A percentile compares a stretch with the other conserved stretches of the same genome.
phyloP scores from a whole-genome alignment of 2,113 vertebrate species.

The Sialia sialis region DNA sequence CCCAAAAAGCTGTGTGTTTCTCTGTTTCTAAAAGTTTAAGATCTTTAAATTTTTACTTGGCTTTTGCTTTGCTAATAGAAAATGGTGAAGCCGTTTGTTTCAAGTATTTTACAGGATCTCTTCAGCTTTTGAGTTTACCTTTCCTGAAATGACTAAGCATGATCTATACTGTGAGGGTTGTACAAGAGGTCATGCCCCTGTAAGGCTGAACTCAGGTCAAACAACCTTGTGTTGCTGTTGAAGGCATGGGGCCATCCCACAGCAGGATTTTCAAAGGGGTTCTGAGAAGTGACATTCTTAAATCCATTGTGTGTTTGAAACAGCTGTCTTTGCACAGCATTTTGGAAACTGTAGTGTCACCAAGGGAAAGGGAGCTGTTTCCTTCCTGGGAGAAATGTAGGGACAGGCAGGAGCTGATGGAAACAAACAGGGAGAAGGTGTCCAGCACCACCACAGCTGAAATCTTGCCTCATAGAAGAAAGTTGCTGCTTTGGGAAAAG shows the following conservation, averaged over 20 bases:
- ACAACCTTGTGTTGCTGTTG: not conserved
- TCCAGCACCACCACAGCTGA: not conserved
- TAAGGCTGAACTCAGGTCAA: not conserved
- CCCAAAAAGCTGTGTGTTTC: not conserved
- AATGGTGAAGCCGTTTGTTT: not conserved
- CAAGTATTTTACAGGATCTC: not conserved
- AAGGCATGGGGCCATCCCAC: not conserved
- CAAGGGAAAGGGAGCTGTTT: not conserved
- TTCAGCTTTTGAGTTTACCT: not conserved
- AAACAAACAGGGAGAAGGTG: not conserved
- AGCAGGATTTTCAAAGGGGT: not conserved
- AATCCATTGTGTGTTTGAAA: not conserved
- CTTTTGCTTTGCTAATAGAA: not conserved
- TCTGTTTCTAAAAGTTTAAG: not conserved
- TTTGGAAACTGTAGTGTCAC: not conserved
- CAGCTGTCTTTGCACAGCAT: not conserved
- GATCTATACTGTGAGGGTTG: not conserved
- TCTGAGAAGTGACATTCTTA: not conserved
- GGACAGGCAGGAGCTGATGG: fast-evolving
- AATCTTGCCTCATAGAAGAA: not conserved
- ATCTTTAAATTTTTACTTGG: constrained; percentile 9
- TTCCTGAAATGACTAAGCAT: not conserved
- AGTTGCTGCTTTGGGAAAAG: not conserved
- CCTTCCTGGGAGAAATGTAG: not conserved
- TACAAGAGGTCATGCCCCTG: fast-evolving